Evolutionary conservation across 2,113 vertebrate genomes (phyloP).

Genomic region (Astatotilapia flaviijosephi): DNA sequence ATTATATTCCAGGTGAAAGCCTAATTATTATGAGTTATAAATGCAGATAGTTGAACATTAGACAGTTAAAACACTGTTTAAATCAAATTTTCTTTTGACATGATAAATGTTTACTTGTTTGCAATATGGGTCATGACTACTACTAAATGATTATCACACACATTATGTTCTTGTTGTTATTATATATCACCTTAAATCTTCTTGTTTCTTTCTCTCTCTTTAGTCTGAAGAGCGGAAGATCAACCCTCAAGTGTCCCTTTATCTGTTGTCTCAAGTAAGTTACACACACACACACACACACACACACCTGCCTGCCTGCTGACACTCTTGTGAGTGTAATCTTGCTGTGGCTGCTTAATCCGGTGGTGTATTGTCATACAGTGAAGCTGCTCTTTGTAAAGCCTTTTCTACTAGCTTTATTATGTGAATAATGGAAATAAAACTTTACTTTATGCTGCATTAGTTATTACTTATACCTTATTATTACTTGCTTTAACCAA

Average conservation of each 20-base stretch:
- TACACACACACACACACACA: background rate
- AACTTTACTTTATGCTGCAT: background rate
- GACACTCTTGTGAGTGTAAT: background rate
- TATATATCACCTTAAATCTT: background rate
- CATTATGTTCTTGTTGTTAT: background rate
- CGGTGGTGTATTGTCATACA: background rate
- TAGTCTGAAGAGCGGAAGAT: slow-evolving; percentile 91
- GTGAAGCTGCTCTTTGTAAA: background rate
- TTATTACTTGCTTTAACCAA: background rate
- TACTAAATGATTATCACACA: background rate
- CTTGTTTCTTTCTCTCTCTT: background rate
- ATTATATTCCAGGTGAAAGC: background rate
- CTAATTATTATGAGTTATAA: background rate
- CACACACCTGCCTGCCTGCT: background rate
- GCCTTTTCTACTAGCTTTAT: background rate
- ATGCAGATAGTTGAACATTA: background rate
- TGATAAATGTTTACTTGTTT: background rate
- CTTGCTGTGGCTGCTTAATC: background rate
- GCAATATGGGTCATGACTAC: background rate
- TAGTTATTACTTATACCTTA: background rate
- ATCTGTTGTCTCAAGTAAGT: slow-evolving; percentile 93
- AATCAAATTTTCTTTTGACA: background rate
- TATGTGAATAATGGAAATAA: background rate
- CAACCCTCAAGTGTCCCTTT: slow-evolving; percentile 92
- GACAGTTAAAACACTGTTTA: background rate